phyloP scores from a whole-genome alignment of 2,113 vertebrate genomes.

The Apistogramma diplotaenia region DNA sequence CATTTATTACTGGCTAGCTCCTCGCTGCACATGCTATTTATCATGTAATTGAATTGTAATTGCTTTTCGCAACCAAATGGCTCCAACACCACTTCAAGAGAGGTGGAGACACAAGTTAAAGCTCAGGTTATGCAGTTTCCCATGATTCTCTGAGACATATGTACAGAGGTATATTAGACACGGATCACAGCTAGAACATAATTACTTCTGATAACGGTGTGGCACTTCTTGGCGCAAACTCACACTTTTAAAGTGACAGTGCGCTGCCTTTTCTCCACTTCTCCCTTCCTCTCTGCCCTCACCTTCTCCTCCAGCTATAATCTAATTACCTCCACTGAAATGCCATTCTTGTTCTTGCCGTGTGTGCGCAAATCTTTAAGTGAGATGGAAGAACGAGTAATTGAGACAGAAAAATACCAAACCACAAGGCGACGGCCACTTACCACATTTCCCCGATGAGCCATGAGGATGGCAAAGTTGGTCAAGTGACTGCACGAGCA shows the following conservation, averaged over 20 bases:
- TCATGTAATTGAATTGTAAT: constrained; percentile 77
- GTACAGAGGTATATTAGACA: constrained; percentile 60
- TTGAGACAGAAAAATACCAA: constrained; percentile 31
- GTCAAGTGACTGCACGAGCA: constrained; percentile 98
- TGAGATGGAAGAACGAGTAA: constrained; percentile 29
- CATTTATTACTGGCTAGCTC: constrained; percentile 71
- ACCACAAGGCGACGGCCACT: constrained; percentile 64
- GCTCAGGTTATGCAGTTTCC: constrained; percentile 28
- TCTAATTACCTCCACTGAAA: constrained; percentile 62
- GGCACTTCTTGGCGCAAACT: constrained; percentile 51
- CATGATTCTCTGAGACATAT: constrained; percentile 39
- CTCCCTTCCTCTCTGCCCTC: neutral
- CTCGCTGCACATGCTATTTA: constrained; percentile 66
- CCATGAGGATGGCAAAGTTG: constrained; percentile 99
- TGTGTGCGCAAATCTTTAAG: constrained; percentile 37
- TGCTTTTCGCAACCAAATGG: constrained; percentile 63
- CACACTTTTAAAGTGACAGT: constrained; percentile 60
- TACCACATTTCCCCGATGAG: constrained; percentile 90
- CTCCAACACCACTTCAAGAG: constrained; percentile 56
- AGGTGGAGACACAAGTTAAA: constrained; percentile 46
- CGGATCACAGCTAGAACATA: constrained; percentile 69
- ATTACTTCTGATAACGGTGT: constrained; percentile 64
- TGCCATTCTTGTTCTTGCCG: constrained; percentile 45
- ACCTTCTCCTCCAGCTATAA: constrained; percentile 54
- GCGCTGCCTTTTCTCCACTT: constrained; percentile 11